Conservation (phyloP, 2,797 vertebrate species). For the Anabas testudineus region DNA sequence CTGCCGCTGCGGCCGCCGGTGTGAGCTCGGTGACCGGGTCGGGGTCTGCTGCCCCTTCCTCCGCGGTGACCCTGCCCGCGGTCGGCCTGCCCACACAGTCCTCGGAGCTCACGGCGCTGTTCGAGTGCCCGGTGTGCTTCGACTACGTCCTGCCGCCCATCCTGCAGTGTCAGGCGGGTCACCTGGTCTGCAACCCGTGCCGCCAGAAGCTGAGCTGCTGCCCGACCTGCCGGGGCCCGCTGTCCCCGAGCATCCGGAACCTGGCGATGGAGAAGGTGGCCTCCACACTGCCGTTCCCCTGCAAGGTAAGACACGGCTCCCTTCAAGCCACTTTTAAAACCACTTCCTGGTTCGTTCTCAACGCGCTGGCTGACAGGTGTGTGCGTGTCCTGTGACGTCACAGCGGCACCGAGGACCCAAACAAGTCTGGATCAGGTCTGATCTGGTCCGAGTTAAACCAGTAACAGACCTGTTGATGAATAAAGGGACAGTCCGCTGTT, state of each 20-base stretch:
- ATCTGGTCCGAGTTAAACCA: not conserved
- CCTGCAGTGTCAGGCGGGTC: slow-evolving; percentile 85
- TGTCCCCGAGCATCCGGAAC: slow-evolving; percentile 85
- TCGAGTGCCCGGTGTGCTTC: slow-evolving; percentile 86
- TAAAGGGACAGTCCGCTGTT: too few relatives aligned
- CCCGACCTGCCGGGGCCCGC: slow-evolving; percentile 84
- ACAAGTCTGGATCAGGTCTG: slow-evolving; percentile 3
- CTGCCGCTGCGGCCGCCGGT: slow-evolving; percentile 53
- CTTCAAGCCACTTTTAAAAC: not conserved
- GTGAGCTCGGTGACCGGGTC: slow-evolving; percentile 73
- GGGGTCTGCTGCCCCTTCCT: slow-evolving; percentile 47
- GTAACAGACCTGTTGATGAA: too few relatives aligned
- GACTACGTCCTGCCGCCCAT: slow-evolving; percentile 87
- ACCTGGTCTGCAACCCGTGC: slow-evolving; percentile 85
- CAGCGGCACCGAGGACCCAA: not conserved
- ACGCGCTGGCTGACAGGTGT: slow-evolving; percentile 12
- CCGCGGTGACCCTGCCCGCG: slow-evolving; percentile 66
- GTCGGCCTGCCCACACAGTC: slow-evolving; percentile 69
- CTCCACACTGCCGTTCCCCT: slow-evolving; percentile 84
- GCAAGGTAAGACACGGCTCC: slow-evolving; percentile 77
- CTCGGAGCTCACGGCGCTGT: slow-evolving; percentile 82
- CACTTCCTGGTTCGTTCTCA: slow-evolving; percentile 21
- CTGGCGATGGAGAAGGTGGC: slow-evolving; percentile 88
- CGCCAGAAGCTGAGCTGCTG: slow-evolving; percentile 86
- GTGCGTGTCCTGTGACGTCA: slow-evolving; percentile 26